Evolutionary conservation across 1,140 invertebrate genomes (phyloP), one percentile per base, ranked within the genome.

Genomic region (Pantala flavescens): DNA sequence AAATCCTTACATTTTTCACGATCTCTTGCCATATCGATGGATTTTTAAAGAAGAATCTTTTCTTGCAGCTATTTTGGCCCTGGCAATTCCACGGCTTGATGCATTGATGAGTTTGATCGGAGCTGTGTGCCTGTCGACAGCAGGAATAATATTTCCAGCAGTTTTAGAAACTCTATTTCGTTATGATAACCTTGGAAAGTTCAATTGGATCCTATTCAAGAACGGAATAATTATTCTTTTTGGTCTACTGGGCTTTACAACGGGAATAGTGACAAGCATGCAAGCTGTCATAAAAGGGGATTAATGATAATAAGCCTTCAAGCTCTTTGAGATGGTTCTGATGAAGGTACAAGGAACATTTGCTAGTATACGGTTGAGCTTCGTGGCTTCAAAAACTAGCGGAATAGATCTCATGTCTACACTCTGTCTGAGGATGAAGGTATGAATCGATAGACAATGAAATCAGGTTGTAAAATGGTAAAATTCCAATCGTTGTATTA

Each of bases 91-190:
- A 3, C 1, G 5, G 14, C 28, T 72, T 3, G 23, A 24, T 72
- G 19, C 71, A 2, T 24, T 72, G 71, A 72, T 72, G 71, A 23
- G n/a, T 19, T 23, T 72, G 14, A 72, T 72, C n/a, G 71, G 71
- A 23, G 71, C 71, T 3, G 71, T 72, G 10, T 72, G 71, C 71
- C 16, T 72, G 19, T 72, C 71, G 2, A 72, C 71, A 19, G 71
- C 28, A 3, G 71, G 71, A 42, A 3, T 72, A 14, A n/a, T 72
- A 23, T 72, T 72, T 24, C 71, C 71, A 14, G 71, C 71, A n/a
- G 23, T 72, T 72, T 19, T 72, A 23, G 71, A 72, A 19, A 72
- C 71, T 5, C 3, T 72, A 19, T 24, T 23, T 24, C 28, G 36
- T 72, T 72, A 42, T 9, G 71, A 72, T 3, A 42, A 72, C 16